Evolutionary conservation across 2,888 invertebrate genomes (phyloP), one percentile per base, ranked within the genome.

Genomic region (Clistopyga incitator): DNA sequence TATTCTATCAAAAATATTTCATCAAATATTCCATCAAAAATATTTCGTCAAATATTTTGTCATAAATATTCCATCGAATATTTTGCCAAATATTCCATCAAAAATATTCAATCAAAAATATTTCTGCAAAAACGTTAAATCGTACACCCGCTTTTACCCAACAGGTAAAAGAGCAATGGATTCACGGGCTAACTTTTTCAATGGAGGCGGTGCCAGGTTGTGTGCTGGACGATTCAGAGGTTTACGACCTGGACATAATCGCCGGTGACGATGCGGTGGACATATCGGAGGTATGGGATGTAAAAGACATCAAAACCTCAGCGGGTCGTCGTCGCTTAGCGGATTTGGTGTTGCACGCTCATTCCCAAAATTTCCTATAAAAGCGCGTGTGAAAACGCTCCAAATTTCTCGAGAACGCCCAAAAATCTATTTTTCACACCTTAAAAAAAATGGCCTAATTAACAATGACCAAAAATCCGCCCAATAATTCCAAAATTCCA

Each of bases 201-300:
- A 94, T 95, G 84, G 96, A 96, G 89, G 94, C 95, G 0, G 93
- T 95, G 10, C 94, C 95, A 2, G 94, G 95, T 84, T 94, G 94
- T 1, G 89, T 95, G 76, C 87, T 96, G 82, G 94, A 94, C 0
- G 95, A 95, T 0, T 94, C 95, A 70, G 95, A 96, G 78, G 94
- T 95, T 8, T 92, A 95, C 34, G 94, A 95, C 88, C 94, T 96
- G 92, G 95, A 95, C 85, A 54, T 84, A 11, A 94, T 95, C 88
- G 90, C 94, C 94, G 95, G 95, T 10, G 94, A 95, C 4, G 90
- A 95, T 50, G 94, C 94, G 45, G 87, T 94, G 34, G 94, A 95
- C 82, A 94, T 97, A 23, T 95, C 95, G 25, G 95, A 95, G 79
- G 94, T 96, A 3, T 96, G 96, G 96, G 94, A 94, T 79, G 86